A percentile compares a stretch with the other conserved stretches of the same genome.
Evolutionary conservation across 2,113 vertebrate species (phyloP).

Genomic region (Dolichotis patagonum): DNA sequence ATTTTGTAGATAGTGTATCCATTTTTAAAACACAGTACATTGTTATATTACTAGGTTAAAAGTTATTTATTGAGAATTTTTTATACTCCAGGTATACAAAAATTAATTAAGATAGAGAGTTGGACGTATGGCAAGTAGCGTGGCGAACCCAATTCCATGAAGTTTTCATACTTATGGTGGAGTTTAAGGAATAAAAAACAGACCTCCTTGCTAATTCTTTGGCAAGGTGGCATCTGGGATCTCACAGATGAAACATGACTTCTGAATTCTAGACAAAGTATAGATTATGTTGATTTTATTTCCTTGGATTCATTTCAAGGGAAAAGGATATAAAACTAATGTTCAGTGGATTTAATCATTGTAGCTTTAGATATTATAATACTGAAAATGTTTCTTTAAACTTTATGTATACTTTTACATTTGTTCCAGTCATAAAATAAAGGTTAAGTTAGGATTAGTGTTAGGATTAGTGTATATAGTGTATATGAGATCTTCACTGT

Average conservation of each 20-base stretch:
- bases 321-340: conserved; percentile 3
- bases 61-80: conserved; percentile 33
- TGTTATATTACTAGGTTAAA: neutral
- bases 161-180: conserved; percentile 23
- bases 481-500: neutral
- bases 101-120: neutral
- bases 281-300: conserved; percentile 21
- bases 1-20: conserved; percentile 16
- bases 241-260: conserved; percentile 31
- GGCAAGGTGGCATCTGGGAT: neutral
- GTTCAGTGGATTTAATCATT: neutral
- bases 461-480: too few species aligned
- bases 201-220: conserved; percentile 1
- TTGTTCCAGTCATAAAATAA: conserved; percentile 26
- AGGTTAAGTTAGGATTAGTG: conserved; percentile 40
- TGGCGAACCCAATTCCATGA: neutral
- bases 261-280: conserved; percentile 6
- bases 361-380: neutral
- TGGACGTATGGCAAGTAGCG: neutral
- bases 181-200: conserved; percentile 35
- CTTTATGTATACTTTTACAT: neutral
- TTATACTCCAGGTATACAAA: neutral
- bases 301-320: conserved; percentile 1
- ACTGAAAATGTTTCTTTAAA: neutral
- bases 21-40: neutral